phyloP scores from a whole-genome alignment of 2,113 vertebrate genomes.

The Arenaria interpres region DNA sequence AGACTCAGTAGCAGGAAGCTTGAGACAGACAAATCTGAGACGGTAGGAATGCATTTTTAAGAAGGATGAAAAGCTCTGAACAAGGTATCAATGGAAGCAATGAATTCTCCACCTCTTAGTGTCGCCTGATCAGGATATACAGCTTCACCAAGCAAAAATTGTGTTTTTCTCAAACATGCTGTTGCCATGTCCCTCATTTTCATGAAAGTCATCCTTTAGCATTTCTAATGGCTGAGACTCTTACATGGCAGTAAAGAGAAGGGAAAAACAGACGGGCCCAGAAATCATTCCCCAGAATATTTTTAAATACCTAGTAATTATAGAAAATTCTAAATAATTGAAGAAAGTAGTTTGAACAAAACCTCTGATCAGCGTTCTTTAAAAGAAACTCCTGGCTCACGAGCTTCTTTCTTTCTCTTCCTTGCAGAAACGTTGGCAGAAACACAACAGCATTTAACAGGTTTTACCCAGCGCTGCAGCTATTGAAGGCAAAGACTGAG shows the following conservation, averaged over 20 bases:
- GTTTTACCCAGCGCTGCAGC: background rate
- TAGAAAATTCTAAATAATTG: background rate
- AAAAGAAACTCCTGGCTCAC: background rate
- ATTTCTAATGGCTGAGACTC: background rate
- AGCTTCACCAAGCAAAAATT: background rate
- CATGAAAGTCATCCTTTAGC: background rate
- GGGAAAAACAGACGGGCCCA: background rate
- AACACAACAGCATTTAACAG: background rate
- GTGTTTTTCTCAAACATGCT: background rate
- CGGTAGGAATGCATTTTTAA: background rate
- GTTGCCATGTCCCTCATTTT: background rate
- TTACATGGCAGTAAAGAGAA: background rate
- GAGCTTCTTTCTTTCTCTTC: background rate
- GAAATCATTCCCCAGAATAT: background rate
- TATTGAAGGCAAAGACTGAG: background rate
- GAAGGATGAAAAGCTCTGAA: background rate
- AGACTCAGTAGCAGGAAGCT: background rate
- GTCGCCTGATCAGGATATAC: background rate
- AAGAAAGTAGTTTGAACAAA: background rate
- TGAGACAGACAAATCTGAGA: background rate
- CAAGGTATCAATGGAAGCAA: background rate
- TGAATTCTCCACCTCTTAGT: background rate
- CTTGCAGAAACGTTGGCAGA: background rate
- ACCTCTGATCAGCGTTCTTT: background rate
- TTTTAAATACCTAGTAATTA: background rate